phyloP scores from a whole-genome alignment of 2,888 invertebrate genomes.

The Argyresthia goedartella region DNA sequence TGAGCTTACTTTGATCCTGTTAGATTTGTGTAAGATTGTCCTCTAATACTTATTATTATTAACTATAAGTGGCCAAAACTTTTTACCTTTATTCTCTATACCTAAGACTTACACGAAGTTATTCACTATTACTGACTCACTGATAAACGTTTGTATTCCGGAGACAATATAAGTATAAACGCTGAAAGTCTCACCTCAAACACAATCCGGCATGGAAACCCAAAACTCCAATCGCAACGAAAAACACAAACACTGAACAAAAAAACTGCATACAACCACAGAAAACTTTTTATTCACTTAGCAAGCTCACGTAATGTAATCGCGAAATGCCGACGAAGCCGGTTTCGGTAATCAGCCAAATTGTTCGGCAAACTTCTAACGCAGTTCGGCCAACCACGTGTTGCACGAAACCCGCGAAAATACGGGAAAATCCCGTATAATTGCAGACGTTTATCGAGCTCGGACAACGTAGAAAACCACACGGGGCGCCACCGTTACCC shows the following conservation, averaged over 20 bases:
- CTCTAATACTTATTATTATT: too few relatives aligned
- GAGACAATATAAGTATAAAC: too few relatives aligned
- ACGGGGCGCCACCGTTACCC: conserved; percentile 37
- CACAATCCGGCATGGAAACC: background rate
- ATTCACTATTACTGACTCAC: too few relatives aligned
- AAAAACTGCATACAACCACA: conserved; percentile 30
- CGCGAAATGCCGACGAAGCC: conserved; percentile 18
- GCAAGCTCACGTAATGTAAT: conserved; percentile 20
- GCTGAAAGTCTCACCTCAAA: too few relatives aligned
- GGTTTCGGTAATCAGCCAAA: conserved; percentile 35
- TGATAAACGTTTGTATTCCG: too few relatives aligned
- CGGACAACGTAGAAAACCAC: background rate
- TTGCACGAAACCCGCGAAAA: conserved; percentile 24
- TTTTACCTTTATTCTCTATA: too few relatives aligned
- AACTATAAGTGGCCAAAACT: too few relatives aligned
- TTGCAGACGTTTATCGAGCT: background rate
- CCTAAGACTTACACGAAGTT: too few relatives aligned
- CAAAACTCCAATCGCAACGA: conserved; percentile 18
- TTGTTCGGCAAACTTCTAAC: conserved; percentile 33
- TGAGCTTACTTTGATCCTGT: too few relatives aligned
- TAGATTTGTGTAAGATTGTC: too few relatives aligned
- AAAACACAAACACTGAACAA: conserved; percentile 23
- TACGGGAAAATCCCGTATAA: background rate
- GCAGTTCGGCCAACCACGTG: conserved; percentile 33
- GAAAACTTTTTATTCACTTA: conserved; percentile 18